Evolutionary conservation across 2,113 vertebrate species (phyloP), one percentile per base, ranked within the genome.

Genomic region (Alectura lathami): DNA sequence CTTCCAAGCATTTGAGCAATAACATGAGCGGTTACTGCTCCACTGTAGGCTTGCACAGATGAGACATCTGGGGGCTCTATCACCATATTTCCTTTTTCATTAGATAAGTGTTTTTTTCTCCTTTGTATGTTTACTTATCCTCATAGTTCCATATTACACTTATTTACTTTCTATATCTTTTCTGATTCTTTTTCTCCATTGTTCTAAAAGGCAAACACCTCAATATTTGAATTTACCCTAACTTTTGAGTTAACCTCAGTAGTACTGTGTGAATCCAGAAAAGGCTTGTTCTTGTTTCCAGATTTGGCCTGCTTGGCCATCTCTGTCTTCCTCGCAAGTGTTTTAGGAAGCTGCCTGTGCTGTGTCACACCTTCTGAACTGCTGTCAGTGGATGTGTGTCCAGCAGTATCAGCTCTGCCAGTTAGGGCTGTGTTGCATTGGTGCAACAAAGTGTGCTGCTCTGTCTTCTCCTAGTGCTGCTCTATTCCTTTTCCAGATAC

Each of bases 401-500:
- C 63, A 36, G 3, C 17, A 70, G 18, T 50, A 30, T 76, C 76
- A 62, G 48, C 64, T 83, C 27, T 23, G 14, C 29, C 1, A 3
- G 5, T 32, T 59, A 42, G 24, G 40, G 16, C 50, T 77, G 11
- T 0, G 0, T 54, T 14, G 57, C n/a, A 17, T 40, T 60, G 63
- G n/a, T 68, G 48, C 85, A 36, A 40, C 45, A 17, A 76, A 2
- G 30, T 0, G 0, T 36, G 69, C 57, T 75, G 78, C 34, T 84
- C 38, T 51, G 45, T 66, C 36, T 68, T 80, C 24, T 84, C 14
- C 27, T 82, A 62, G 30, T 18, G 57, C 29, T 0, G 1, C 26
- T 77, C 47, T 76, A 26, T 30, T 82, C 70, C 60, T 26, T 89
- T 92, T 84, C 66, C 86, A 87, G 69, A 8, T 64, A 30, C 17